Percentiles rank a stretch among this genome's conserved stretches.
phyloP scores from a whole-genome alignment of 2,113 vertebrate species.

The Eira barbara region DNA sequence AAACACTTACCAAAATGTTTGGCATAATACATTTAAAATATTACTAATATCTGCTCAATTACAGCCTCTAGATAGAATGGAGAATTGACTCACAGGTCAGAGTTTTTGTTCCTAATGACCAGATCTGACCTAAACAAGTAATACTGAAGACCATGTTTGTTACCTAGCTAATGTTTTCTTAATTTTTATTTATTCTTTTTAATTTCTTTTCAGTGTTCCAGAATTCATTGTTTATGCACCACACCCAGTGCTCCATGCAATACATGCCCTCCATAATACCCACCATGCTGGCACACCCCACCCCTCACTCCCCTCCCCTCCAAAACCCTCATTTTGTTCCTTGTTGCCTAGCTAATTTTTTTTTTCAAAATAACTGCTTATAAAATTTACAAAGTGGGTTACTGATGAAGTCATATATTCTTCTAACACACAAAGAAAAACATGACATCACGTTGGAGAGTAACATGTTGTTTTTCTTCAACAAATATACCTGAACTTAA shows the following conservation, averaged over 20 bases:
- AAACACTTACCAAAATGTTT: neutral
- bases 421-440: neutral
- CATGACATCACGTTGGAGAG: neutral
- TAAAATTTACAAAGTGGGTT: neutral
- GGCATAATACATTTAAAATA: neutral
- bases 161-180: neutral
- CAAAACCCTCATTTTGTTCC: no score
- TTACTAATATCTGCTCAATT: neutral
- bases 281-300: no score
- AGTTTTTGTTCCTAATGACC: neutral
- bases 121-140: neutral
- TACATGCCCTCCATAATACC: no score
- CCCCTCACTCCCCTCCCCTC: no score
- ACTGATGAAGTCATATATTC: neutral
- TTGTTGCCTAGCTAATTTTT: neutral
- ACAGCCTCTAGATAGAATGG: neutral
- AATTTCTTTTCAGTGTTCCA: no score
- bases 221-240: no score
- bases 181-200: no score
- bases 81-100: neutral
- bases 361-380: neutral
- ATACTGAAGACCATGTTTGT: neutral
- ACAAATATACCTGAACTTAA: constrained; percentile 28
- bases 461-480: neutral
- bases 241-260: no score